Evolutionary conservation across 2,888 invertebrate genomes (phyloP).

Genomic region (Rosalia funebris): DNA sequence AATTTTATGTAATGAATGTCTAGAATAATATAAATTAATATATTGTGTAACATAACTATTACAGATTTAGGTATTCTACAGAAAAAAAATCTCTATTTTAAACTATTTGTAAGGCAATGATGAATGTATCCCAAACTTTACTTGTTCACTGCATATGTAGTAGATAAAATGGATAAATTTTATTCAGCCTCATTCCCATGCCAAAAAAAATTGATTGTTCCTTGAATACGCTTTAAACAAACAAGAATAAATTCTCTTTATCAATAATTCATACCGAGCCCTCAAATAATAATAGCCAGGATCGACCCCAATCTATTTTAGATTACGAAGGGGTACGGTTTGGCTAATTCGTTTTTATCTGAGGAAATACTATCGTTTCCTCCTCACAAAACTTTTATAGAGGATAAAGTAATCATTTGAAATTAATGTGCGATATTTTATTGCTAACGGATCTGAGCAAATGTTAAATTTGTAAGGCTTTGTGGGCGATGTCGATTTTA

Average conservation of each 20-base stretch:
- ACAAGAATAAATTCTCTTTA: background rate
- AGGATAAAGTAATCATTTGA: background rate
- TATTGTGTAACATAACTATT: no score
- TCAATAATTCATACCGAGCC: background rate
- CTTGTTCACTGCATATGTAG: no score
- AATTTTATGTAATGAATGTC: no score
- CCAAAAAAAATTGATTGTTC: background rate
- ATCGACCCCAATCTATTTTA: background rate
- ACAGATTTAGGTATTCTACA: no score
- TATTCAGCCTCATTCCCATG: background rate
- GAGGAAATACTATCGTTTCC: background rate
- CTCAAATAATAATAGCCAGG: background rate
- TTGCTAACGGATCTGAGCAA: background rate
- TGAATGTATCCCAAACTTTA: no score
- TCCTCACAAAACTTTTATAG: background rate
- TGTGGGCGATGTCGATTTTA: no score
- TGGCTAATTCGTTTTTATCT: background rate
- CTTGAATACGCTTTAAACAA: no score
- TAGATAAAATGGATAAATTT: background rate
- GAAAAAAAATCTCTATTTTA: no score
- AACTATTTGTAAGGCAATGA: no score
- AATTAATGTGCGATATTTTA: background rate
- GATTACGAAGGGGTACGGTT: background rate
- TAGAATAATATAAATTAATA: no score
- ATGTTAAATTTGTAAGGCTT: no score